phyloP scores from a whole-genome alignment of 2,113 vertebrate species.

The Sinocyclocheilus rhinocerous region DNA sequence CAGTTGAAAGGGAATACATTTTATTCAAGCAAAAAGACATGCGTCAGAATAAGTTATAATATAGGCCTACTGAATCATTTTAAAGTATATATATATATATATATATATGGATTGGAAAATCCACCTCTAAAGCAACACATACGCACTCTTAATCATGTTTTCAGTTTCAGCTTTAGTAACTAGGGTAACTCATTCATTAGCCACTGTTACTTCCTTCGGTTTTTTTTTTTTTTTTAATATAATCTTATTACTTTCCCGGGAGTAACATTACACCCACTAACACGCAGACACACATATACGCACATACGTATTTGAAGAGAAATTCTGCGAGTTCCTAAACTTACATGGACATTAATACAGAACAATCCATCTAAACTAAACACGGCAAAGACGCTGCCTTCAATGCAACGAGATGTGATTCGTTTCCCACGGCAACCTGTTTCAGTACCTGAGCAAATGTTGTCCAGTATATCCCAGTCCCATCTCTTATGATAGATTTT shows the following conservation, averaged over 20 bases:
- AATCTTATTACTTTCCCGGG: background rate
- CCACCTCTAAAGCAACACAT: background rate
- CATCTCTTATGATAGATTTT: background rate
- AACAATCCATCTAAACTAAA: background rate
- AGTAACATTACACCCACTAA: background rate
- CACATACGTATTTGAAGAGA: slow-evolving; percentile 5
- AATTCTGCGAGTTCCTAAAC: background rate
- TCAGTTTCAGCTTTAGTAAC: background rate
- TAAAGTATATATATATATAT: background rate
- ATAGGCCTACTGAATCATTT: background rate
- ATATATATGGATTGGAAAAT: background rate
- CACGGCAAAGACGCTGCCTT: background rate
- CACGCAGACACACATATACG: background rate
- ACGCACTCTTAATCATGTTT: background rate
- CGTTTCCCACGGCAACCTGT: slow-evolving; percentile 3
- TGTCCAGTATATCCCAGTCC: slow-evolving; percentile 40
- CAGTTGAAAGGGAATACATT: background rate
- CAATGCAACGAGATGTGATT: background rate
- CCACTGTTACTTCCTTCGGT: background rate
- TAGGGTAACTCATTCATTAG: background rate
- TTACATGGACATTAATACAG: background rate
- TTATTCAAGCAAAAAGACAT: background rate
- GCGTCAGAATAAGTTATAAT: background rate
- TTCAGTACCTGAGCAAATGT: slow-evolving; percentile 49
- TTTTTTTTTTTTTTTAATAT: background rate